Conservation (phyloP, 2,113 vertebrate genomes). For the Bufo bufo region DNA sequence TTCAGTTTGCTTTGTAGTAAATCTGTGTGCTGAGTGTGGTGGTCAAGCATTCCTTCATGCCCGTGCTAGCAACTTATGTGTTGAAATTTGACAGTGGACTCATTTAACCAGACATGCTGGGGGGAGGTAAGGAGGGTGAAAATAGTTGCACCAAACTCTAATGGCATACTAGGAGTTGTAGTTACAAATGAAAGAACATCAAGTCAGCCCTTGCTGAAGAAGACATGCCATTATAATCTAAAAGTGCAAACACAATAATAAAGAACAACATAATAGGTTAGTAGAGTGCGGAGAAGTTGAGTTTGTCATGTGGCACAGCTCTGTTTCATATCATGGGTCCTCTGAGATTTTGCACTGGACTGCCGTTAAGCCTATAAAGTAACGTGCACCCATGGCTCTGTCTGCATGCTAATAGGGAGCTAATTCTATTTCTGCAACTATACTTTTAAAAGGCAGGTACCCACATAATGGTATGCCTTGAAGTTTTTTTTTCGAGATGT, state of each 20-base stretch:
- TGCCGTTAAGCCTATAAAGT: not conserved
- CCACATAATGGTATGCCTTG: not conserved
- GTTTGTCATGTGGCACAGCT: not conserved
- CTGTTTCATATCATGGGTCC: not conserved
- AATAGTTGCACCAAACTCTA: not conserved
- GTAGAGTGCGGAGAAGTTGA: not conserved
- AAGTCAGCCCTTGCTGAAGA: not conserved
- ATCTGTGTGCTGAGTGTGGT: not conserved
- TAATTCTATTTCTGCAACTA: not conserved
- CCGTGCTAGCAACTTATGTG: not conserved
- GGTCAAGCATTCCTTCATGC: slow-evolving; percentile 25
- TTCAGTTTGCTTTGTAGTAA: not conserved
- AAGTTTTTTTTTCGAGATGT: too few species aligned
- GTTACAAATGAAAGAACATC: not conserved
- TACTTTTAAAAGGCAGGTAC: not conserved
- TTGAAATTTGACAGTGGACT: not conserved
- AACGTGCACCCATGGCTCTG: not conserved
- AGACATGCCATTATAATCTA: not conserved
- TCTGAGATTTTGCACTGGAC: not conserved
- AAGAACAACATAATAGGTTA: not conserved
- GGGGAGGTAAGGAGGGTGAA: not conserved
- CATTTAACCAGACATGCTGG: not conserved
- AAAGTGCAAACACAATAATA: not conserved
- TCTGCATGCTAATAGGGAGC: too few species aligned
- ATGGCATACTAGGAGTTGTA: too few species aligned